A percentile compares a stretch with the other conserved stretches of the same genome.
Conservation (phyloP, 2,113 vertebrate genomes). For the Nannobrachium achirus region DNA sequence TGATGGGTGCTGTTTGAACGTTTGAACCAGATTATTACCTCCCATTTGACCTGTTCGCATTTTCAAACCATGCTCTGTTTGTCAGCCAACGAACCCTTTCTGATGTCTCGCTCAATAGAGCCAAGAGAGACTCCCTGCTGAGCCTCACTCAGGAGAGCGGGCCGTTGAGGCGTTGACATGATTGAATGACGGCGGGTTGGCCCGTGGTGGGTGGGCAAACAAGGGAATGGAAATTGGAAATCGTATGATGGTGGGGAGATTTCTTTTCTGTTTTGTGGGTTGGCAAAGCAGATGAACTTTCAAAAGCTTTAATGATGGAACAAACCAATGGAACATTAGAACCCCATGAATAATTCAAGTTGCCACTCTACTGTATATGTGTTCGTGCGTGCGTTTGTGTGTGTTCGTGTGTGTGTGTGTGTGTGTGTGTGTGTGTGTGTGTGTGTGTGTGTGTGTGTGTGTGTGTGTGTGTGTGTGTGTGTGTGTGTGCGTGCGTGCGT, state of each 20-base stretch:
- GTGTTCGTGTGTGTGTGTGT: slow-evolving; percentile 6
- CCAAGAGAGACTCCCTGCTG: background rate
- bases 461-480: background rate
- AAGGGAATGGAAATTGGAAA: slow-evolving; percentile 17
- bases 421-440: slow-evolving; percentile 7
- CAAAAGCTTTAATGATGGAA: slow-evolving; percentile 54
- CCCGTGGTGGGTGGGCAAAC: background rate
- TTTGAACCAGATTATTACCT: slow-evolving; percentile 11
- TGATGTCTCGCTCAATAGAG: slow-evolving; percentile 6
- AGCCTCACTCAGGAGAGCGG: slow-evolving; percentile 5
- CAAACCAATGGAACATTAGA: slow-evolving; percentile 41
- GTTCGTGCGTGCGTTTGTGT: slow-evolving; percentile 7
- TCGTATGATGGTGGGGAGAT: slow-evolving; percentile 1
- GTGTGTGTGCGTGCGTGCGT: background rate
- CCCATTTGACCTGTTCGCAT: slow-evolving; percentile 1
- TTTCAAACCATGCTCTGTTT: slow-evolving; percentile 10
- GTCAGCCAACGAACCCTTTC: slow-evolving; percentile 4
- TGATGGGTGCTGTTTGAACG: slow-evolving; percentile 37
- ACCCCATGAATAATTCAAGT: slow-evolving; percentile 55
- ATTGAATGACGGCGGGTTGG: background rate
- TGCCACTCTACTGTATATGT: background rate
- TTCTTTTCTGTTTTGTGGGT: background rate
- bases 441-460: background rate
- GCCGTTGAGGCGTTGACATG: slow-evolving; percentile 18
- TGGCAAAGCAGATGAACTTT: slow-evolving; percentile 46